A percentile compares a stretch with the other conserved stretches of the same genome.
phyloP scores from a whole-genome alignment of 2,888 invertebrate genomes.

The Bruchidius siliquastri region DNA sequence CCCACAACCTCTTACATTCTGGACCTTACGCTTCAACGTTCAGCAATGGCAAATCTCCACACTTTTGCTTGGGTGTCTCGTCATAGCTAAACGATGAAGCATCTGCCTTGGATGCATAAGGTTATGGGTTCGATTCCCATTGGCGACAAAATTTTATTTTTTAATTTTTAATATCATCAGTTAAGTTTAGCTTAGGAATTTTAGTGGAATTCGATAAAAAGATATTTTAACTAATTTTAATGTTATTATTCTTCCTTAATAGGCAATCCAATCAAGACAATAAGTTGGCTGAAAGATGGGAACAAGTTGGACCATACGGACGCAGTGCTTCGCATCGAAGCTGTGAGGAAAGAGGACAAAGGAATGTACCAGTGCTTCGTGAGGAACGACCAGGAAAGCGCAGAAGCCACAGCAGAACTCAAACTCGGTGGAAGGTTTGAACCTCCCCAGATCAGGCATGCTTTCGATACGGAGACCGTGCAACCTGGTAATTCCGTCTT shows the following conservation, averaged over 20 bases:
- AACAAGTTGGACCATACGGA: slow-evolving; percentile 79
- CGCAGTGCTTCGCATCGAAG: slow-evolving; percentile 76
- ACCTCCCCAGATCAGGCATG: slow-evolving; percentile 82
- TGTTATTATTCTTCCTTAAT: slow-evolving; percentile 4
- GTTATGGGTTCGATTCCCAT: too few relatives aligned
- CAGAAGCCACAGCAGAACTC: slow-evolving; percentile 87
- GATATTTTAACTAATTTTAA: too few relatives aligned
- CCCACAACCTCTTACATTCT: too few relatives aligned
- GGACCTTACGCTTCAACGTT: too few relatives aligned
- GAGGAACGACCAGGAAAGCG: slow-evolving; percentile 87
- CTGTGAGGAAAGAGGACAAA: slow-evolving; percentile 89
- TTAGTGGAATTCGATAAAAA: too few relatives aligned
- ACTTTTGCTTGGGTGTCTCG: too few relatives aligned
- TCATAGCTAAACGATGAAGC: too few relatives aligned
- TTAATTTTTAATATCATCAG: too few relatives aligned
- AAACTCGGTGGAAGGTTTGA: slow-evolving; percentile 91
- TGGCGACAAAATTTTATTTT: too few relatives aligned
- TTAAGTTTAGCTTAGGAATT: too few relatives aligned
- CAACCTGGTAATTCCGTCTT: slow-evolving; percentile 86
- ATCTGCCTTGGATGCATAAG: too few relatives aligned
- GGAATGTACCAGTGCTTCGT: slow-evolving; percentile 98
- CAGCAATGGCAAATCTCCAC: too few relatives aligned
- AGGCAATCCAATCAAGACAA: slow-evolving; percentile 80
- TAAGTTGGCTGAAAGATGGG: slow-evolving; percentile 91
- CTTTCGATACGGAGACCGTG: slow-evolving; percentile 83